Conservation (phyloP, 2,888 invertebrate genomes). For the Drosophila emarginata region DNA sequence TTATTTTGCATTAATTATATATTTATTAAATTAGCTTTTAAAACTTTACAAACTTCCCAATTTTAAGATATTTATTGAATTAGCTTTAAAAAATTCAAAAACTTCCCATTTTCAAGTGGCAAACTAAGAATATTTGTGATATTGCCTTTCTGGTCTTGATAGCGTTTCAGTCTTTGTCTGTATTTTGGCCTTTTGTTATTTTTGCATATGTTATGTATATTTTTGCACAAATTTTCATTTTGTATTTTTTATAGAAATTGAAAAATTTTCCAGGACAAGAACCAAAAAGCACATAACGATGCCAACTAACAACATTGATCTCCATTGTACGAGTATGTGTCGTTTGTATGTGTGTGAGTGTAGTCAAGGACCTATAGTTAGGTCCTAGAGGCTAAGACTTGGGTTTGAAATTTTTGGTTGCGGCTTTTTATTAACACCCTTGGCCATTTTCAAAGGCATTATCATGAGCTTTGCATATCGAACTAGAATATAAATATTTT, state of each 20-base stretch:
- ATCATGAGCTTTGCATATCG: constrained; percentile 59
- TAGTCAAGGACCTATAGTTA: not conserved
- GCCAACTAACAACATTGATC: constrained; percentile 5
- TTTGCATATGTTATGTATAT: constrained; percentile 53
- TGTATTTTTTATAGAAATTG: constrained; percentile 50
- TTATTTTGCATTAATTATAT: no score
- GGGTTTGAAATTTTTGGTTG: constrained; percentile 16
- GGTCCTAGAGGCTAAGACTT: constrained; percentile 40
- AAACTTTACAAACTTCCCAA: no score
- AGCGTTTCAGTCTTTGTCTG: constrained; percentile 15
- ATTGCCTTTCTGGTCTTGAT: constrained; percentile 18
- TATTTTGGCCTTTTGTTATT: constrained; percentile 54
- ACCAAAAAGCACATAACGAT: constrained; percentile 21
- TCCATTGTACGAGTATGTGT: not conserved
- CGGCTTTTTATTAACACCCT: constrained; percentile 55
- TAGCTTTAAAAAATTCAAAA: not conserved
- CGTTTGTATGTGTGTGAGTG: not conserved
- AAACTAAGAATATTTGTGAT: constrained; percentile 21
- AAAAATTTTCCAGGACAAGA: constrained; percentile 39
- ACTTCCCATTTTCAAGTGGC: not conserved
- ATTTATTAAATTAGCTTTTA: no score
- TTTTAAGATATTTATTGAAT: not conserved
- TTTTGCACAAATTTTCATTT: constrained; percentile 51
- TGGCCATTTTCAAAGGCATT: constrained; percentile 49
- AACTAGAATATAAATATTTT: constrained; percentile 27